Percentiles rank a stretch among this genome's conserved stretches.
phyloP scores from a whole-genome alignment of 1,140 invertebrate genomes.

The Drosophila prosaltans region DNA sequence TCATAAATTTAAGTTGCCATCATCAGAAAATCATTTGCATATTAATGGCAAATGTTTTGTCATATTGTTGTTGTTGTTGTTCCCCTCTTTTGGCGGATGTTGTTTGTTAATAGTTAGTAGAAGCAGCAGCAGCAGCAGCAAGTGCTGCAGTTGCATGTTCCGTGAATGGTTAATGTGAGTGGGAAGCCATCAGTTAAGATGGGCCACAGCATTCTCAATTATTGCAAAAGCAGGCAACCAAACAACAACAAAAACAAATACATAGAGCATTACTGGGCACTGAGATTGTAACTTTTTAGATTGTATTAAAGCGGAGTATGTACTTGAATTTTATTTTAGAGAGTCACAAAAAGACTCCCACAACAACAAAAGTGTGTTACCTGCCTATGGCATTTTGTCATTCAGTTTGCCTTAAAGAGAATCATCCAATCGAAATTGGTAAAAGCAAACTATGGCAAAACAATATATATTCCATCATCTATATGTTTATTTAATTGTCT shows the following conservation, averaged over 20 bases:
- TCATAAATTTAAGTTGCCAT: conserved; percentile 52
- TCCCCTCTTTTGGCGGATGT: conserved; percentile 58
- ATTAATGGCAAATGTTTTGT: conserved; percentile 75
- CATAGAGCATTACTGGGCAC: conserved; percentile 34
- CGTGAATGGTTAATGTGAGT: conserved; percentile 57
- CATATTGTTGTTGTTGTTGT: conserved; percentile 37
- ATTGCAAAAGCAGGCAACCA: conserved; percentile 1
- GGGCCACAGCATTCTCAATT: conserved; percentile 32
- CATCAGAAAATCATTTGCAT: conserved; percentile 70
- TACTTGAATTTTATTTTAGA: neutral
- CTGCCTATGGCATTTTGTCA: neutral
- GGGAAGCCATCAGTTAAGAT: conserved; percentile 57
- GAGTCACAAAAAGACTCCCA: conserved; percentile 27
- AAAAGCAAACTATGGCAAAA: neutral
- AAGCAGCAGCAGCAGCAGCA: conserved; percentile 9
- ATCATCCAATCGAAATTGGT: neutral
- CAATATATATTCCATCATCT: neutral
- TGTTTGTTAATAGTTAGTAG: conserved; percentile 8
- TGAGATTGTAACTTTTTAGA: conserved; percentile 31
- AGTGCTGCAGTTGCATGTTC: conserved; percentile 29
- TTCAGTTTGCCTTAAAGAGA: neutral
- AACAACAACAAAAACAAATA: conserved; percentile 14
- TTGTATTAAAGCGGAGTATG: neutral
- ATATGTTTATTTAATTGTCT: neutral
- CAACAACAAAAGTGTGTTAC: neutral